These are phyloP conservation scores for Orussus abietinus DNA, from an alignment of 1,140 invertebrate species.

Conservation along the genomic window DNA sequence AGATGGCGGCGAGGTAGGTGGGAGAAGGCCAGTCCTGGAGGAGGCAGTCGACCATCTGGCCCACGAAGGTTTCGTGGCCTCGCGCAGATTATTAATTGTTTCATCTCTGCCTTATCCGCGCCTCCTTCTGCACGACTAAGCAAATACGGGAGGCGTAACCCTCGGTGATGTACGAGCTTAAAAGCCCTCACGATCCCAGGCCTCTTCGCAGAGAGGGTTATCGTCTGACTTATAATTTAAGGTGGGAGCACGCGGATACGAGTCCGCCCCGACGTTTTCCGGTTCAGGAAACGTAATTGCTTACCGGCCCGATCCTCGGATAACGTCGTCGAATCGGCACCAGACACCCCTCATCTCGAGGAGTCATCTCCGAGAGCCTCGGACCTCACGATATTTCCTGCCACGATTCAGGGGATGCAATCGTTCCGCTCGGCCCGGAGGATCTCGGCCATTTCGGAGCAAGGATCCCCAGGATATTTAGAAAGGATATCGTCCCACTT, in stretches of 20 bases:
- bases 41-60: constrained; percentile 27
- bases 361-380: too few relatives aligned
- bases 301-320: constrained; percentile 22
- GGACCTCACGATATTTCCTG: too few relatives aligned
- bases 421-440: too few relatives aligned
- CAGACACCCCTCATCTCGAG: too few relatives aligned
- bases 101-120: constrained; percentile 48
- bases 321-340: too few relatives aligned
- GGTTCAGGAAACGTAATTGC: constrained; percentile 51
- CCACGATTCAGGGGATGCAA: too few relatives aligned
- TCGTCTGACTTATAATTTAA: constrained; percentile 49
- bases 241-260: constrained; percentile 26
- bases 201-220: constrained; percentile 33
- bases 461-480: too few relatives aligned
- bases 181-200: constrained; percentile 42
- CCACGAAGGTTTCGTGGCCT: constrained; percentile 27
- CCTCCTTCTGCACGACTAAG: constrained; percentile 49
- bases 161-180: constrained; percentile 51
- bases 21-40: neutral
- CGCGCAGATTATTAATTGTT: constrained; percentile 50
- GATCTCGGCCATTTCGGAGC: too few relatives aligned
- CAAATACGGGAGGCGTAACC: constrained; percentile 52
- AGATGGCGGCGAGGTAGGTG: neutral
- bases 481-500: too few relatives aligned
- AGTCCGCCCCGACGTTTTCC: constrained; percentile 44